A percentile compares a stretch with the other conserved stretches of the same genome.
phyloP scores from a whole-genome alignment of 1,140 invertebrate species.

The Sarcophaga bullata region DNA sequence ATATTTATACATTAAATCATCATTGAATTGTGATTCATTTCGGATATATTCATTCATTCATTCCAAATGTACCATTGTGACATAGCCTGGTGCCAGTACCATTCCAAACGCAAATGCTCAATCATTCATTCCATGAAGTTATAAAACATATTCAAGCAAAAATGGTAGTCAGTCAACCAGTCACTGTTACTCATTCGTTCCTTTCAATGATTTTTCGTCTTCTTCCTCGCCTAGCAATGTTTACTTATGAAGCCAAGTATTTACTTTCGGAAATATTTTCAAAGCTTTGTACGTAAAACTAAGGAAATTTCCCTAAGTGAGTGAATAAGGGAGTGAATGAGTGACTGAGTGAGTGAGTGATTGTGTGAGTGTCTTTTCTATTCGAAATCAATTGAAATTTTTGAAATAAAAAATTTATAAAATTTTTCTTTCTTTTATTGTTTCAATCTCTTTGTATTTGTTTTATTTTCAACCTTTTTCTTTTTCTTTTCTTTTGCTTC shows the following conservation, averaged over 20 bases:
- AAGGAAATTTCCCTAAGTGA: no score
- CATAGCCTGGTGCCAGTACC: not conserved
- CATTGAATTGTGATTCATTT: not conserved
- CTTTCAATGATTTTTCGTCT: not conserved
- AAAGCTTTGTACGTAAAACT: not conserved
- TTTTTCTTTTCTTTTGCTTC: not conserved
- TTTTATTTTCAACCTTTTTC: no score
- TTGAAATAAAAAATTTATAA: not conserved
- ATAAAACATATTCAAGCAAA: not conserved
- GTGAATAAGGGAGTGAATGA: no score
- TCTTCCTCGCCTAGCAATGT: not conserved
- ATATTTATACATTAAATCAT: slow-evolving; percentile 27
- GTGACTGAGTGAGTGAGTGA: no score
- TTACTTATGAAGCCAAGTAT: slow-evolving; percentile 36
- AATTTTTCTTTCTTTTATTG: no score
- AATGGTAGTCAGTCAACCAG: not conserved
- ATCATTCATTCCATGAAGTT: slow-evolving; percentile 18
- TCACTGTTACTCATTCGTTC: not conserved
- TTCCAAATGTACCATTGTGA: not conserved
- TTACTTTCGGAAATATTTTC: slow-evolving; percentile 8
- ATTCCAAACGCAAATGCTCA: not conserved
- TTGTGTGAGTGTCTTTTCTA: not conserved
- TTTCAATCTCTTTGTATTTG: no score
- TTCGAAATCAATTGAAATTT: not conserved
- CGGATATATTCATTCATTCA: slow-evolving; percentile 32